A percentile compares a stretch with the other conserved stretches of the same genome.
Conservation (phyloP, 2,797 vertebrate genomes). For the Oreortyx pictus region DNA sequence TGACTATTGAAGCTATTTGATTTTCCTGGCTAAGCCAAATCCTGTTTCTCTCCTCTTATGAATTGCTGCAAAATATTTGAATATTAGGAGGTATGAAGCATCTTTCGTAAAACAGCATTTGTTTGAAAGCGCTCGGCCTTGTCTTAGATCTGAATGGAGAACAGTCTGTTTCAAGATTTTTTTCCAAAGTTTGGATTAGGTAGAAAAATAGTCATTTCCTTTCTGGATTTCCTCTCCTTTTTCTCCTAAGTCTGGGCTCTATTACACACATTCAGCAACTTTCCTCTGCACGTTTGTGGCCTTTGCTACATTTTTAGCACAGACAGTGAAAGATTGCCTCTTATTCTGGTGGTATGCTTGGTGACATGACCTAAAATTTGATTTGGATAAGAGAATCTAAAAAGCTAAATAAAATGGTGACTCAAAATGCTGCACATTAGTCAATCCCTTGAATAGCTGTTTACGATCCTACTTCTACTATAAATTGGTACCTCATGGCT, state of each 20-base stretch:
- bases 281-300: background rate
- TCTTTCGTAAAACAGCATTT: background rate
- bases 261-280: background rate
- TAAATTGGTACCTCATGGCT: conserved; percentile 42
- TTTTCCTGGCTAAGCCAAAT: conserved; percentile 1
- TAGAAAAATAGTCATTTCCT: conserved; percentile 13
- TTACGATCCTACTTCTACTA: conserved; percentile 41
- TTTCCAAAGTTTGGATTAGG: background rate
- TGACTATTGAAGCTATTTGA: background rate
- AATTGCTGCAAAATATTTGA: background rate
- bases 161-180: background rate
- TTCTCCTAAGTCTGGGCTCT: background rate
- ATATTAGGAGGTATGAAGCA: background rate
- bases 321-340: background rate
- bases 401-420: conserved; percentile 47
- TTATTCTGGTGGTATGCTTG: background rate
- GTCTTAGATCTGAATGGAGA: background rate
- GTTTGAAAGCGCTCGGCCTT: background rate
- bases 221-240: background rate
- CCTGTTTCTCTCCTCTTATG: background rate
- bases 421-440: background rate
- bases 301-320: background rate
- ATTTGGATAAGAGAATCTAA: background rate
- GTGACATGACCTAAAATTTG: background rate
- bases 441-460: conserved; percentile 21